Percentiles rank a stretch among this genome's conserved stretches.
phyloP scores from a whole-genome alignment of 2,888 invertebrate species.

The Pyralis farinalis region DNA sequence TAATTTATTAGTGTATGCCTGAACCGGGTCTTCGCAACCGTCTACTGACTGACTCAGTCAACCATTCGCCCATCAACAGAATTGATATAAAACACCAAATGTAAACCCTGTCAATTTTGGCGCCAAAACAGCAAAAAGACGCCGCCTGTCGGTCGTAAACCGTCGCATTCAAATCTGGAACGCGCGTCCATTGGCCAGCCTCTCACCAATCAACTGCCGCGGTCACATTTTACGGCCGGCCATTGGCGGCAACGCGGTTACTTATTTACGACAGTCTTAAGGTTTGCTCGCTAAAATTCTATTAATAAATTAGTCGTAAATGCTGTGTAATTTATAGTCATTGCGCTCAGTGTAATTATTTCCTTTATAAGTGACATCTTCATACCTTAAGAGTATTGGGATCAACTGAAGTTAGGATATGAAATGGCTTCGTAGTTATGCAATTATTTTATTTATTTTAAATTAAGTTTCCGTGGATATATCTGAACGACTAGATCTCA shows the following conservation, averaged over 20 bases:
- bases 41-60: not conserved
- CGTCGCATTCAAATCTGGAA: slow-evolving; percentile 74
- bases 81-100: slow-evolving; percentile 23
- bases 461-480: no score
- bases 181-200: slow-evolving; percentile 57
- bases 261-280: slow-evolving; percentile 75
- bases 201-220: slow-evolving; percentile 62
- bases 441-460: no score
- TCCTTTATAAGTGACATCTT: slow-evolving; percentile 72
- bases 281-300: slow-evolving; percentile 77
- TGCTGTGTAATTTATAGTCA: slow-evolving; percentile 69
- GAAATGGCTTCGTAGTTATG: no score
- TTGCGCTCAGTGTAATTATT: slow-evolving; percentile 70
- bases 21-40: not conserved
- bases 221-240: slow-evolving; percentile 64
- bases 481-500: no score
- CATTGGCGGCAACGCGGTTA: slow-evolving; percentile 68
- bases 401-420: no score
- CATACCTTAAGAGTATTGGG: slow-evolving; percentile 36
- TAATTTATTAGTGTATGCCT: no score
- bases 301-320: slow-evolving; percentile 80
- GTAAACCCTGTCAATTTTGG: slow-evolving; percentile 66
- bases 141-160: slow-evolving; percentile 72
- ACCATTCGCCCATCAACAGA: not conserved
- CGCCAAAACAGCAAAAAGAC: slow-evolving; percentile 76